Evolutionary conservation across 2,888 invertebrate species (phyloP), one percentile per base, ranked within the genome.

Genomic region (Cotesia congregata): DNA sequence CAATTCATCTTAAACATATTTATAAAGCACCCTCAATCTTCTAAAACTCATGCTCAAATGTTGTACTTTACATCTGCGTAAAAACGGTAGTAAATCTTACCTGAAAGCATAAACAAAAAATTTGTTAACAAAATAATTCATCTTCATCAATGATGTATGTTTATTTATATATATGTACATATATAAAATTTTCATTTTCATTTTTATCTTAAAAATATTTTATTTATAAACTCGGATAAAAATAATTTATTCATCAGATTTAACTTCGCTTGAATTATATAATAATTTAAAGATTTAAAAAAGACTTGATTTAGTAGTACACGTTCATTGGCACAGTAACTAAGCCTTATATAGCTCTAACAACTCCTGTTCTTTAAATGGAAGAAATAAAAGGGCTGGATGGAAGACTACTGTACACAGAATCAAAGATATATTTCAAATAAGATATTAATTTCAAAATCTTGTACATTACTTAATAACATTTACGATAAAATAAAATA

Each of bases 271-370:
- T 50, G 7, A 65, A 65, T 65, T 2, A 65, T 65, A 62, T 62
- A 17, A 15, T 5, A 5, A 12, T 62, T 62, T 62, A 64, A 64
- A 64, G 3, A 65, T 68, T 68, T 15, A 15, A 50, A 38, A 72
- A 72, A 41, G 15, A 65, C n/a, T 72, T 39, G 20, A 15, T 17
- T 65, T 72, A 64, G 62, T 72, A 61, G 40, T 41, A 15, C 67
- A 60, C 59, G 50, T 76, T 76, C 76, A 78, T 80, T 81, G 80
- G 79, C 79, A 79, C 81, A 80, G 70, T 68, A 60, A 62, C 30
- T 78, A 73, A 79, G 79, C 81, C 81, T 81, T 81, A 80, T 81
- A 80, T 75, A 80, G 80, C 77, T 69, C 76, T 75, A 73, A 75
- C 50, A 73, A 72, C 79, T 78, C 79, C 75, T 77, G 67, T 77